Base-by-base conservation (phyloP, 2,113 vertebrate genomes). In the Neotoma lepida region DNA sequence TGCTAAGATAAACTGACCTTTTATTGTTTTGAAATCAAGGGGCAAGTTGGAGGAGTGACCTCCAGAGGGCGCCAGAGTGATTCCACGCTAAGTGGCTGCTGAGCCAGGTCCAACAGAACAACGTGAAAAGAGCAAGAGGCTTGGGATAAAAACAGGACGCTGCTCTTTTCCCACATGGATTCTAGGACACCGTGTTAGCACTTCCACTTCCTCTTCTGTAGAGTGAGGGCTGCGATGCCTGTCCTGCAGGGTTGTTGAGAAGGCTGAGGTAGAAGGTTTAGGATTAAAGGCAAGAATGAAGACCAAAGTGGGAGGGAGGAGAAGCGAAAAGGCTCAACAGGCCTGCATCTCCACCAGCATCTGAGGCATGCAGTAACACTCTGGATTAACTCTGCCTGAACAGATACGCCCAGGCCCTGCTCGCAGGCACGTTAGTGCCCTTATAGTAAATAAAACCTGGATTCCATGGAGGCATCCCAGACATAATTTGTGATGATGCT, bases 21-120 rank as follows among this genome's bases (percentile, higher is more conserved):
- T 54, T 35, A 2, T 6, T 12, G n/a, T 22, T 44, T 28, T 70
- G 64, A 61, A 89, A 66, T n/a, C 8, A 12, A 77, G 92, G 95
- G 96, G 88, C 81, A 93, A 86, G 86, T 70, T 41, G 64, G 87
- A 90, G 35, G 9, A 87, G 66, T 26, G 85, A 82, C 54, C 91
- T 95, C 87, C 81, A 95, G 97, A 95, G 96, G 94, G 96, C 85
- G 88, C 95, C 93, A 92, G 95, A 95, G 93, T 0, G 80, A 91
- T 33, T 94, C 76, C 17, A 1, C 61, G 93, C 20, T 71, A 70
- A 46, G 39, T 18, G 20, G 13, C 17, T 35, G 91, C 61, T 28
- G 0, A 77, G 61, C 15, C 39, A 28, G 33, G 73, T 68, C 46
- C 58, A 5, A 20, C 0, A 20, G 49, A 54, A 9, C 0, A 0